phyloP scores from a whole-genome alignment of 2,888 invertebrate genomes.

The Pseudanteris insignis region DNA sequence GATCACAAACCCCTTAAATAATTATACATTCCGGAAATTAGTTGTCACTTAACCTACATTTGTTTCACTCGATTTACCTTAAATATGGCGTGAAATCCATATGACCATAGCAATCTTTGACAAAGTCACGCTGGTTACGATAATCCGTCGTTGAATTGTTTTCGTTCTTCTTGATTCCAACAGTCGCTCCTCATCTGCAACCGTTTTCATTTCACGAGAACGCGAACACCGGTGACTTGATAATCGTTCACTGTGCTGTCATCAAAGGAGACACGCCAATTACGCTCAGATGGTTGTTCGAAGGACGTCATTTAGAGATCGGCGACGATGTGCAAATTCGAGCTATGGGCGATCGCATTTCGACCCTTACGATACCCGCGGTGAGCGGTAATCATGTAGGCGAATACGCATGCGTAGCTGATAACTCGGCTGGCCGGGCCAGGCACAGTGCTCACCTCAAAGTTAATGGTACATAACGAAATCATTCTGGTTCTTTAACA shows the following conservation, averaged over 20 bases:
- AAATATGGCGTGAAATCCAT: too few relatives aligned
- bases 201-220: conserved; percentile 67
- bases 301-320: conserved; percentile 63
- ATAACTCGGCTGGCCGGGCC: conserved; percentile 77
- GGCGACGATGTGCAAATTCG: conserved; percentile 62
- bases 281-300: conserved; percentile 61
- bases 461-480: conserved; percentile 73
- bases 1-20: too few relatives aligned
- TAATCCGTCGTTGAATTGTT: too few relatives aligned
- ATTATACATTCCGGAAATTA: too few relatives aligned
- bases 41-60: too few relatives aligned
- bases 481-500: conserved; percentile 9
- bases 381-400: conserved; percentile 77
- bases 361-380: conserved; percentile 74
- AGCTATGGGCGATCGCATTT: conserved; percentile 68
- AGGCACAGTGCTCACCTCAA: conserved; percentile 76
- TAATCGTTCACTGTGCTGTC: conserved; percentile 71
- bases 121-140: too few relatives aligned
- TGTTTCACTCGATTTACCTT: too few relatives aligned
- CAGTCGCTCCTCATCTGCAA: conserved; percentile 67
- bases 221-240: conserved; percentile 69
- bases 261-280: conserved; percentile 70
- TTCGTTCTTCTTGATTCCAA: conserved; percentile 44
- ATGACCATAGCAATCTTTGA: too few relatives aligned
- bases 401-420: conserved; percentile 79